Conservation (phyloP, 2,888 invertebrate species). For the Calameuta pallipes region DNA sequence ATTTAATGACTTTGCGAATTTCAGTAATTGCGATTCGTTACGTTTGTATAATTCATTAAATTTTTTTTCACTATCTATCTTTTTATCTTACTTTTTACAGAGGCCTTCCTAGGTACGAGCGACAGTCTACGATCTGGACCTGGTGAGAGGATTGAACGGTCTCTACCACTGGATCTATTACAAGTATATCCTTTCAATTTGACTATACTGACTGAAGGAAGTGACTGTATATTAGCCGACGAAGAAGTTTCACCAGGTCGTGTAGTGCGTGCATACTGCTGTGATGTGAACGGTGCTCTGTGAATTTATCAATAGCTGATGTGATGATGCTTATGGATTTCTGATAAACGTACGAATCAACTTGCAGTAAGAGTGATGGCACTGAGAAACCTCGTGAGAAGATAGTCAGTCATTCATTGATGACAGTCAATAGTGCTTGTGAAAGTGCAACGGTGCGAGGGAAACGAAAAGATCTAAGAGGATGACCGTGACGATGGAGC, state of each 20-base stretch:
- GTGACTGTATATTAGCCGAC: background rate
- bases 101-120: background rate
- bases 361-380: background rate
- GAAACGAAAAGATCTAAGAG: slow-evolving; percentile 22
- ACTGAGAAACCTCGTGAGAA: background rate
- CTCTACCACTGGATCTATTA: background rate
- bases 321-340: background rate
- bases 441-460: slow-evolving; percentile 1
- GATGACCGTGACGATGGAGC: slow-evolving; percentile 68
- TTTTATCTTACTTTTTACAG: background rate
- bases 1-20: background rate
- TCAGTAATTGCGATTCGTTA: background rate
- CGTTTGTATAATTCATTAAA: background rate
- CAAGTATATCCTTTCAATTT: background rate
- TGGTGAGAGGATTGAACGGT: background rate
- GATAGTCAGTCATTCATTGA: background rate
- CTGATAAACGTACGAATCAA: background rate
- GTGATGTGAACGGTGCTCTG: background rate
- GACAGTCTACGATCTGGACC: background rate
- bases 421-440: background rate
- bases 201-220: background rate
- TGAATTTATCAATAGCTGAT: background rate
- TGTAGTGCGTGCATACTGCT: background rate
- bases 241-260: background rate
- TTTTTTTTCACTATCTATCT: background rate